Evolutionary conservation across 2,888 invertebrate species (phyloP), one percentile per base, ranked within the genome.

Genomic region (Xylocampa areola): DNA sequence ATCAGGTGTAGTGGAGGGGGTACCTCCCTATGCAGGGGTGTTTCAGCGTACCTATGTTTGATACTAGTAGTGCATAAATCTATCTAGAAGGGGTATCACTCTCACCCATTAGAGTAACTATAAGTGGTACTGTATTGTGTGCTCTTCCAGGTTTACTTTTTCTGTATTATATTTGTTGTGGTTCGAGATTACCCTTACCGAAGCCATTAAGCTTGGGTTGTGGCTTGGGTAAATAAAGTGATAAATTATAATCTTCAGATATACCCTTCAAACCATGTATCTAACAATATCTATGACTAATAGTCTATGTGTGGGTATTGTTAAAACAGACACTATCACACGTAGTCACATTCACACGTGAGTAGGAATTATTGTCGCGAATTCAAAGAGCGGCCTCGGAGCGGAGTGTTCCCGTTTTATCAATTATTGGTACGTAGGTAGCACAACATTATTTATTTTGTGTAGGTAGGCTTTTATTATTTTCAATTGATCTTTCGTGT

Each of bases 1-100:
- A 48, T 58, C 41, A 61, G 35, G 27, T 35, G 45, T 23, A 27
- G 66, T 37, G 44, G 32, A 25, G 2, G 36, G 27, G 29, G 11
- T 10, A 47, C 17, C 66, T 17, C 65, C 35, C 58, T 25, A 7
- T 13, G 6, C 13, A 14, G 23, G 14, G 13, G 11, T 11, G 10
- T 13, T 25, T n/a, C n/a, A n/a, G n/a, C n/a, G n/a, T n/a, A n/a
- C n/a, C n/a, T n/a, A n/a, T n/a, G 4, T 21, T 6, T 21, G 21
- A 21, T 2, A 7, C 7, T 4, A 21, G 21, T 21, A 21, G 21
- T 7, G 7, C 21, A 21, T 4, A 21, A 21, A 7, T 21, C 21
- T 7, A 21, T 6, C 1, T 25, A 25, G 7, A 8, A 25, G 2
- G 2, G 6, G 8, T 25, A 8, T 2, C 25, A 8, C 25, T 25